Evolutionary conservation across 2,888 invertebrate species (phyloP).

Genomic region (Trissonchulus latispiculum): DNA sequence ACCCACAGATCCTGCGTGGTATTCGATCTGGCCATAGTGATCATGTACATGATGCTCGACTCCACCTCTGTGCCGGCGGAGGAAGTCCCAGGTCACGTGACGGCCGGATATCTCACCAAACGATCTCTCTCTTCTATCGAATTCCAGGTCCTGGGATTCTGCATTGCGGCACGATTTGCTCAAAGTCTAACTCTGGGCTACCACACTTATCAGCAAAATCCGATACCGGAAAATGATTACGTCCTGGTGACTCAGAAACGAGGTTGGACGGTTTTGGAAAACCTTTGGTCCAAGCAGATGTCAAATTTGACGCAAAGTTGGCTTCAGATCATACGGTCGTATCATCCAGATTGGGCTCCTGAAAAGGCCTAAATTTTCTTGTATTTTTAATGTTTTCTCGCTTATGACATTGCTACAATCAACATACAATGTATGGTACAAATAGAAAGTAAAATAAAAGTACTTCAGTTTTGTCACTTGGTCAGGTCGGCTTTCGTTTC

Average conservation of each 20-base stretch:
- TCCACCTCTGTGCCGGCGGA: background rate
- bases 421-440: too few species aligned
- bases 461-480: too few species aligned
- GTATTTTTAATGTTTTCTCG: too few species aligned
- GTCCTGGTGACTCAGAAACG: background rate
- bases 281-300: too few species aligned
- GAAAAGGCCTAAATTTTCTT: too few species aligned
- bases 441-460: too few species aligned
- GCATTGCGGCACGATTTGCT: background rate
- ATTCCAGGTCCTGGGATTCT: background rate
- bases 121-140: background rate
- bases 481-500: too few species aligned
- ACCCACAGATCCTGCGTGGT: background rate
- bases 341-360: too few species aligned
- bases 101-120: background rate
- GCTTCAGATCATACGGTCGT: too few species aligned
- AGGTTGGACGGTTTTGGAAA: background rate
- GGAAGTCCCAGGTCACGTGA: background rate
- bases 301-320: too few species aligned
- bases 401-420: too few species aligned
- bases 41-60: background rate
- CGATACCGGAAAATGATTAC: constrained; percentile 2
- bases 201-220: background rate
- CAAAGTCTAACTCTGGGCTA: background rate
- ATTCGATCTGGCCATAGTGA: background rate